Evolutionary conservation across 2,113 vertebrate species (phyloP), one percentile per base, ranked within the genome.

Genomic region (Gopherus evgoodei): DNA sequence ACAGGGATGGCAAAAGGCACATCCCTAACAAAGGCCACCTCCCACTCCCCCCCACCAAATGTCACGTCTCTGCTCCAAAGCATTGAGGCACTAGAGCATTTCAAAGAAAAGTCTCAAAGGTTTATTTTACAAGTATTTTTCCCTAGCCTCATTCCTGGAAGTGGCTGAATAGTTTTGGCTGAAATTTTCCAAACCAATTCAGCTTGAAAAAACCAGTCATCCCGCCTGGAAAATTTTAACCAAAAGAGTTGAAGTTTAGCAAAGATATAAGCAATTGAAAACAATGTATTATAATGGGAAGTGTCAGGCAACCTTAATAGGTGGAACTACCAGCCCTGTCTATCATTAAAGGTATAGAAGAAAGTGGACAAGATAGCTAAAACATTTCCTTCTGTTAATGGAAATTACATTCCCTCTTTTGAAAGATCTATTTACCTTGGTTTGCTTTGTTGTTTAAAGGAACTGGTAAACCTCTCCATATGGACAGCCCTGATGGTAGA

Each of bases 231-330:
- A 27, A 93, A 75, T 52, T 80, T 35, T 72, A 90, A 81, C 83
- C 5, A 69, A 91, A 96, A 86, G 54, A 86, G 89, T 86, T 91
- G 50, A 91, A 90, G 21, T 56, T 82, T 65, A 29, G 65, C 16
- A 44, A 44, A 81, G 59, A 69, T 86, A 81, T 6, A 38, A 91
- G n/a, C 13, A 86, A 86, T 93, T 59, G 69, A 83, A 90, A 65
- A 83, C 57, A 5, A 0, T 0, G 65, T 96, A 86, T 82, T 19
- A 42, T 35, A 91, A 86, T 12, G 29, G 2, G 44, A 24, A 87
- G 65, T 59, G 13, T 50, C 5, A 19, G n/a, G 90, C 13, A 84
- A 78, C 16, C 31, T 88, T 25, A 38, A 16, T 50, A 35, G 54
- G 12, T 79, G 53, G 9, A 49, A 53, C 0, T 0, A 49, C 3